phyloP scores from a whole-genome alignment of 2,888 invertebrate species.

The Tenthredo scrophulariae region DNA sequence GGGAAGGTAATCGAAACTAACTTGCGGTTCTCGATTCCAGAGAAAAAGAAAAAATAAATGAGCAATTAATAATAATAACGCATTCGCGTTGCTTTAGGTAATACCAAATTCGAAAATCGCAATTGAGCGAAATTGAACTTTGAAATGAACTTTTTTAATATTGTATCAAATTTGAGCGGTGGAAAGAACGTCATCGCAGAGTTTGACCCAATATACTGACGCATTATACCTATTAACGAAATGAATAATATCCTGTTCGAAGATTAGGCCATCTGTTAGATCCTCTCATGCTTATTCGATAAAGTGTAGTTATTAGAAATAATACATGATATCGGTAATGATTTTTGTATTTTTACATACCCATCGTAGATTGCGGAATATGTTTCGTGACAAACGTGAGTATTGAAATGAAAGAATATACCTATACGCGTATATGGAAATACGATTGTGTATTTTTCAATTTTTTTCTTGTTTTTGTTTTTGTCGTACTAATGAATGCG shows the following conservation, averaged over 20 bases:
- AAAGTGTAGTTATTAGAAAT: background rate
- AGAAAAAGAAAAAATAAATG: background rate
- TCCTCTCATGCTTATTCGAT: background rate
- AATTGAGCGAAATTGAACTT: too few relatives aligned
- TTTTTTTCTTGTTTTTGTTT: background rate
- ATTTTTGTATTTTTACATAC: background rate
- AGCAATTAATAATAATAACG: background rate
- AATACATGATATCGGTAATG: background rate
- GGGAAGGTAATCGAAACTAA: slow-evolving; percentile 17
- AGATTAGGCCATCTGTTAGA: background rate
- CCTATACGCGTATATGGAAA: background rate
- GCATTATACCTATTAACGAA: background rate
- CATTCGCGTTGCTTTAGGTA: slow-evolving; percentile 7
- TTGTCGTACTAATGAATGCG: slow-evolving; percentile 16
- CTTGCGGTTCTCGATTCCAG: background rate
- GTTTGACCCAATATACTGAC: too few relatives aligned
- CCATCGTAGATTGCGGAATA: background rate
- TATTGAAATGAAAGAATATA: background rate
- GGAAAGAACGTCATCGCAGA: too few relatives aligned
- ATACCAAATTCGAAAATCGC: background rate
- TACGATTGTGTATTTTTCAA: slow-evolving; percentile 1
- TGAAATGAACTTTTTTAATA: too few relatives aligned
- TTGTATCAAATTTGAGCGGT: background rate
- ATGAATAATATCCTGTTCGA: slow-evolving; percentile 31
- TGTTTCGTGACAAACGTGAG: background rate